phyloP scores from a whole-genome alignment of 2,113 vertebrate species.

The Edolisoma coerulescens region DNA sequence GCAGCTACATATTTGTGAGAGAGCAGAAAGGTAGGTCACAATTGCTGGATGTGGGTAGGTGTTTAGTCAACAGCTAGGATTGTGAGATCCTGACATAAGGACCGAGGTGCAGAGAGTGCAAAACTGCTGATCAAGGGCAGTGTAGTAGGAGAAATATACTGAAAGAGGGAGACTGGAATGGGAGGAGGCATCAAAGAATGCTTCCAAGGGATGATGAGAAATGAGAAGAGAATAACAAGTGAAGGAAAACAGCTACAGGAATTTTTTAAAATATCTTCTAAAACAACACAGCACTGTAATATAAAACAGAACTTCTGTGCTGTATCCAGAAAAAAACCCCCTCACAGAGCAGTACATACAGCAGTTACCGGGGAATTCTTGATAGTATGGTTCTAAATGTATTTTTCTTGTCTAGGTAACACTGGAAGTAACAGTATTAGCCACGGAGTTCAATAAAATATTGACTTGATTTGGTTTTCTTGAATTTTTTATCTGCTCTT shows the following conservation, averaged over 20 bases:
- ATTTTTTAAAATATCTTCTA: neutral
- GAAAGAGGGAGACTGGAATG: neutral
- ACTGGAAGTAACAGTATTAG: neutral
- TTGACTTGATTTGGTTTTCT: neutral
- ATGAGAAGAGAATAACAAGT: neutral
- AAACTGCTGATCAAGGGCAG: neutral
- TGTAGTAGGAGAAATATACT: neutral
- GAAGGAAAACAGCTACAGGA: neutral
- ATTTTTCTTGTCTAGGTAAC: neutral
- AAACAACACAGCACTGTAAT: neutral
- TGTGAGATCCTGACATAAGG: constrained; percentile 29
- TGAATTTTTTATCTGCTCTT: neutral
- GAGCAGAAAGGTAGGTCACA: constrained; percentile 43
- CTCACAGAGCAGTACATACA: neutral
- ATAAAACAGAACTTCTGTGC: neutral
- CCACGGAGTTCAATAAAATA: neutral
- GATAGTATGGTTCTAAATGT: neutral
- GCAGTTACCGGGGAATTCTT: neutral
- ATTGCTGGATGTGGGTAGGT: constrained; percentile 8
- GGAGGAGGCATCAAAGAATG: neutral
- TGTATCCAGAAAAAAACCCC: neutral
- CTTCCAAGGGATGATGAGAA: neutral
- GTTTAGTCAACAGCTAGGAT: constrained; percentile 21
- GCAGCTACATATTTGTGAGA: neutral
- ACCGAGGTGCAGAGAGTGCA: neutral